Conservation (phyloP, 1,140 invertebrate species). For the Eumaeus atala region DNA sequence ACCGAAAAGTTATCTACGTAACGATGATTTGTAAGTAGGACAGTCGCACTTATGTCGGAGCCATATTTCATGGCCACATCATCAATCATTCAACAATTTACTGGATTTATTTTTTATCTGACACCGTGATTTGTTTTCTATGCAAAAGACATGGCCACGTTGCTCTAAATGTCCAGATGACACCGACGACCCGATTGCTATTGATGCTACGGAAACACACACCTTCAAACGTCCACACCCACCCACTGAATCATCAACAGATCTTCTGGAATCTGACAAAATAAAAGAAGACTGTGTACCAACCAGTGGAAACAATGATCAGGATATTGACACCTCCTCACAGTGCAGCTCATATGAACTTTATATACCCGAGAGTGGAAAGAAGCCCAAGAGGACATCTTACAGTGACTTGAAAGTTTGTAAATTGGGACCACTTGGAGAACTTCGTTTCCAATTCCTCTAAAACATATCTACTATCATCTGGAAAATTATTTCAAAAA, state of each 20-base stretch:
- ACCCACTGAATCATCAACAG: not conserved
- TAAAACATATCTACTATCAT: not conserved
- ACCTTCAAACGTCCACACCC: not conserved
- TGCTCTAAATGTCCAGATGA: too few relatives aligned
- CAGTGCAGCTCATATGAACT: not conserved
- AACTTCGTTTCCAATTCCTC: not conserved
- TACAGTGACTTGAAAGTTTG: not conserved
- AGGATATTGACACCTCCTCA: not conserved
- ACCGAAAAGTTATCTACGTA: too few relatives aligned
- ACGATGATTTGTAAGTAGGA: too few relatives aligned
- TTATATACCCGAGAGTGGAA: not conserved
- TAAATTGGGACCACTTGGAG: not conserved
- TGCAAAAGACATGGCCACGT: too few relatives aligned
- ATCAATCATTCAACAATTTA: too few relatives aligned
- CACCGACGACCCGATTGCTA: not conserved
- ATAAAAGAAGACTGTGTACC: too few relatives aligned
- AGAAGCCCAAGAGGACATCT: not conserved
- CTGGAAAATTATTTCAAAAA: not conserved
- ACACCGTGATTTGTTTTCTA: not conserved
- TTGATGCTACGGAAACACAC: not conserved
- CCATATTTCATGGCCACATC: too few relatives aligned
- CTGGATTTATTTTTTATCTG: not conserved
- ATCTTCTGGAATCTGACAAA: not conserved
- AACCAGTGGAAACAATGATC: too few relatives aligned
- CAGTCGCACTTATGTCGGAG: too few relatives aligned